Conservation (phyloP, 2,797 vertebrate genomes). For the Molothrus ater region DNA sequence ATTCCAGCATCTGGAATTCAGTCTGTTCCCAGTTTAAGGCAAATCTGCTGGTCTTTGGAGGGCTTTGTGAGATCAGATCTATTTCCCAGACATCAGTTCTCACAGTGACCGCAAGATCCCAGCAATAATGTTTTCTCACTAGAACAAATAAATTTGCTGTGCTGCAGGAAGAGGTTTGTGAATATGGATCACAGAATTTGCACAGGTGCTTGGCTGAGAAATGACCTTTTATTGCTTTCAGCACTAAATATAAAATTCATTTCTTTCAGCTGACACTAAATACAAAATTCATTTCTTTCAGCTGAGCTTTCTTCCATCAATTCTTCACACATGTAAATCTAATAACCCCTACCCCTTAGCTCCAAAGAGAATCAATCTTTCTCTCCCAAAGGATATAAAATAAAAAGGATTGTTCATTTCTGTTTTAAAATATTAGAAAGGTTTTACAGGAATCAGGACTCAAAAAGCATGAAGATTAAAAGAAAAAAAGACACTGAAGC, state of each 20-base stretch:
- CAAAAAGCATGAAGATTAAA: not conserved
- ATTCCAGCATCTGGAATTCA: not conserved
- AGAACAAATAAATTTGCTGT: not conserved
- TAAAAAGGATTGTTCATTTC: not conserved
- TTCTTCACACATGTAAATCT: conserved; percentile 5
- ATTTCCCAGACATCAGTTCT: not conserved
- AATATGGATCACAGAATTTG: conserved; percentile 77
- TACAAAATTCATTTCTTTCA: not conserved
- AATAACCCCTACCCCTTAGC: not conserved
- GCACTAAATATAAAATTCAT: not conserved
- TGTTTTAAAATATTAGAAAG: not conserved
- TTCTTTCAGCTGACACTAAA: conserved; percentile 11
- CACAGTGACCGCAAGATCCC: not conserved
- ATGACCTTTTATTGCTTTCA: conserved; percentile 11
- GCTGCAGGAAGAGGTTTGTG: conserved; percentile 82
- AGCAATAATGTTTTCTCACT: not conserved
- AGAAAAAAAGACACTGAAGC: not conserved
- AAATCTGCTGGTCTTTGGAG: not conserved
- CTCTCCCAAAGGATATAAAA: not conserved
- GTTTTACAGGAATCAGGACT: not conserved
- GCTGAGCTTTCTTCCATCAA: not conserved
- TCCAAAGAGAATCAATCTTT: not conserved
- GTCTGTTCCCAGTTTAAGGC: not conserved
- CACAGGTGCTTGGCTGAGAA: conserved; percentile 18
- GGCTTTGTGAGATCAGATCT: not conserved